These are phyloP conservation scores for Ophion costatus DNA, from an alignment of 2,888 invertebrate genomes.

Conservation along the genomic window DNA sequence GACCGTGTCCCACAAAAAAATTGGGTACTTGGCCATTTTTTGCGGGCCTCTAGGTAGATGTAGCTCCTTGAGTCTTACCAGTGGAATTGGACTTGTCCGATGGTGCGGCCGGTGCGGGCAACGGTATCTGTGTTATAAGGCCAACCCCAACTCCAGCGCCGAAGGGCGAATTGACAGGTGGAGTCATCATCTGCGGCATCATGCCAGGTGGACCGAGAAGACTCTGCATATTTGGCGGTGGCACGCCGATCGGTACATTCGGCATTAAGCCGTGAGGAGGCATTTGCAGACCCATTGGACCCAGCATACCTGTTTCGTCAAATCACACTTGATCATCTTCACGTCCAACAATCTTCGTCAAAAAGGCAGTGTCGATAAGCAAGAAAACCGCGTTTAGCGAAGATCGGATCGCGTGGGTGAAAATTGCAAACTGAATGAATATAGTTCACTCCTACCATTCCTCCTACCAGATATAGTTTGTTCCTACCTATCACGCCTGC, in stretches of 20 bases:
- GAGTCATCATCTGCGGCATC: constrained; percentile 81
- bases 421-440: no score
- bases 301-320: constrained; percentile 79
- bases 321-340: not conserved
- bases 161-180: constrained; percentile 82
- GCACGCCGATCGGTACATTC: constrained; percentile 85
- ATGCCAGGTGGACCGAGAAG: constrained; percentile 81
- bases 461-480: no score
- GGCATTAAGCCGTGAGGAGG: constrained; percentile 85
- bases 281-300: constrained; percentile 85
- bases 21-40: no score
- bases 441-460: no score
- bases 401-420: no score
- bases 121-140: constrained; percentile 81
- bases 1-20: no score
- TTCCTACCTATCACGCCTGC: no score
- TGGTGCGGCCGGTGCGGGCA: constrained; percentile 82
- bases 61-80: constrained; percentile 69
- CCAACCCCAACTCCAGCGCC: constrained; percentile 80
- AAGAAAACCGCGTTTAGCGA: no score
- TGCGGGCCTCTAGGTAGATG: no score
- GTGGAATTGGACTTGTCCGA: constrained; percentile 82
- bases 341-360: no score
- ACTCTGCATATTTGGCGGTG: constrained; percentile 85
- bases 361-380: no score